A percentile compares a stretch with the other conserved stretches of the same genome.
phyloP scores from a whole-genome alignment of 2,888 invertebrate genomes.

The Villa cingulata region DNA sequence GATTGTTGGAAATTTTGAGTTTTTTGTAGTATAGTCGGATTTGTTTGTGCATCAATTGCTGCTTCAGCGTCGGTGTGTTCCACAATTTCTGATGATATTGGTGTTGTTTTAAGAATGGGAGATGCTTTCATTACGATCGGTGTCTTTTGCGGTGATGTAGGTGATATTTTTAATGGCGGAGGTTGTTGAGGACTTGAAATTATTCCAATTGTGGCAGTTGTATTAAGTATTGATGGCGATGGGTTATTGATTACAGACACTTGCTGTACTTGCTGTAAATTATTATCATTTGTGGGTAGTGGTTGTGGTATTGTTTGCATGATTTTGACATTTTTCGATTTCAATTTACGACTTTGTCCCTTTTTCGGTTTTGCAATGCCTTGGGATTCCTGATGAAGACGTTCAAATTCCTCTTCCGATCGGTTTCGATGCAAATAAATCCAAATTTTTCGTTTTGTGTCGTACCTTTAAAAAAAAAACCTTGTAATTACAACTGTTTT shows the following conservation, averaged over 20 bases:
- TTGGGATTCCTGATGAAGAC: conserved; percentile 53
- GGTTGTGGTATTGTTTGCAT: neutral
- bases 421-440: conserved; percentile 79
- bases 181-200: neutral
- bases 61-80: neutral
- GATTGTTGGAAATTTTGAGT: neutral
- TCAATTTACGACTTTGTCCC: conserved; percentile 24
- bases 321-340: conserved; percentile 15
- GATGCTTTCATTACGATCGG: neutral
- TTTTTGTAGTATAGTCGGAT: neutral
- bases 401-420: conserved; percentile 46
- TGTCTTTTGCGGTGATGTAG: neutral
- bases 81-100: neutral
- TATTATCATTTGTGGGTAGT: neutral
- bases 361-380: conserved; percentile 44
- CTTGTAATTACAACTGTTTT: too few relatives aligned
- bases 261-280: too few relatives aligned
- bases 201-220: neutral
- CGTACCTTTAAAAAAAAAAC: conserved; percentile 40
- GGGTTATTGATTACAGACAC: too few relatives aligned
- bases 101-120: too few relatives aligned
- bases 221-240: too few relatives aligned
- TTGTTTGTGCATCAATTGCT: neutral
- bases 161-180: neutral
- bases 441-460: conserved; percentile 84